phyloP scores from a whole-genome alignment of 2,797 vertebrate genomes.

The Sternarchorhynchus goeldii region DNA sequence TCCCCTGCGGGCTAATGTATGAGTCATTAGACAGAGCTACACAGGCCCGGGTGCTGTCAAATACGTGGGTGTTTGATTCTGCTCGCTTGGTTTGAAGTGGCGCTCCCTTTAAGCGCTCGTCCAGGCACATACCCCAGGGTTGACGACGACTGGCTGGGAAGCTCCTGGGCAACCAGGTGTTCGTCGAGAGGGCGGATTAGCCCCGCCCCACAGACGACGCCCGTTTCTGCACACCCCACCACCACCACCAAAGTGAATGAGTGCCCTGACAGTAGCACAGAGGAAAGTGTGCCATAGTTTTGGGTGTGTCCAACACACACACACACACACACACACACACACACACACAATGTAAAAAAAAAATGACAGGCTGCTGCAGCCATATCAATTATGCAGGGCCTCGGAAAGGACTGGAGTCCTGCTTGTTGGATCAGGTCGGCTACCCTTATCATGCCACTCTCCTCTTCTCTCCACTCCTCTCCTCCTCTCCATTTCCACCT shows the following conservation, averaged over 20 bases:
- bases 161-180: conserved; percentile 9
- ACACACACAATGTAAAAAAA: conserved; percentile 61
- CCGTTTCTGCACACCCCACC: background rate
- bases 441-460: conserved; percentile 68
- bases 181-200: background rate
- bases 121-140: background rate
- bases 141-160: conserved; percentile 1
- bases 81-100: background rate
- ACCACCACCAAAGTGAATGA: background rate
- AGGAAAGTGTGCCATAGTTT: conserved; percentile 9
- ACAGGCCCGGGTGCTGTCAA: background rate
- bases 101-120: background rate
- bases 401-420: conserved; percentile 66
- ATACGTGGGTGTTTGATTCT: background rate
- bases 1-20: background rate
- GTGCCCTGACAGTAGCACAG: background rate
- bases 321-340: conserved; percentile 30
- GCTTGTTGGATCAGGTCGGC: conserved; percentile 62
- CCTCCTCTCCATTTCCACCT: conserved; percentile 6
- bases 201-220: background rate
- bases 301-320: conserved; percentile 18
- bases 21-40: background rate
- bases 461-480: conserved; percentile 25
- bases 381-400: conserved; percentile 76
- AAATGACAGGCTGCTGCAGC: conserved; percentile 65